Base-by-base conservation (phyloP, 2,797 vertebrate species). In the Hippoglossus hippoglossus region DNA sequence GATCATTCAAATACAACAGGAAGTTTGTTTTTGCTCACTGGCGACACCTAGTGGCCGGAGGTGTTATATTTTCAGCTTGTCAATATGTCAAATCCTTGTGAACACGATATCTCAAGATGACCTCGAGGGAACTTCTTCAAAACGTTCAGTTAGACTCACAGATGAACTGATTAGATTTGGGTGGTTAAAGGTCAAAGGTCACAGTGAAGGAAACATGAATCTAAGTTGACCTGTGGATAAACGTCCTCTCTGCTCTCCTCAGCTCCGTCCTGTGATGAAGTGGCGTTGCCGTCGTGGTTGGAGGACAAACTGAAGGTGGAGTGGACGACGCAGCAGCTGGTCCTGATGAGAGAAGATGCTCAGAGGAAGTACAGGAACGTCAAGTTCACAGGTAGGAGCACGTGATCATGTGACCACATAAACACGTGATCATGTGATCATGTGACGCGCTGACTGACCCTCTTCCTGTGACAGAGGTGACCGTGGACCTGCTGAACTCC, bases 401-500 rank as follows among this genome's bases (percentile, higher is more conserved):
- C 6, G 10, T 36, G 16, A 11, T 1, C 54, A 53, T 12, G 24
- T 6, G 4, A 57, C 1, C 19, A 3, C 11, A 5, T 4, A 6
- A 22, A 1, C 19, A 6, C 9, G 5, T 8, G 8, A n/a, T 1
- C 55, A 28, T 13, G 25, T 7, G 7, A 22, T 3, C 5, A 3
- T 19, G 5, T 15, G 18, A 28, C 31, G 12, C 13, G 71, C 36
- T 51, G n/a, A 36, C 15, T 56, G 10, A 2, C 18, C 1, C 9
- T 26, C 47, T 2, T 6, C 28, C 26, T 50, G 46, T 46, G 12
- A 2, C 85, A 99, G 98, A 93, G 83, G 75, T 83, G 22, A 96
- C 96, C 0, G 79, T 99, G 44, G 97, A 99, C 81, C 92, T 95
- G 81, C 94, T 99, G 65, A 88, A 97, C 53, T 84, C 85, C 59